A percentile compares a stretch with the other conserved stretches of the same genome.
phyloP scores from a whole-genome alignment of 2,888 invertebrate species.

The Latheticus oryzae region DNA sequence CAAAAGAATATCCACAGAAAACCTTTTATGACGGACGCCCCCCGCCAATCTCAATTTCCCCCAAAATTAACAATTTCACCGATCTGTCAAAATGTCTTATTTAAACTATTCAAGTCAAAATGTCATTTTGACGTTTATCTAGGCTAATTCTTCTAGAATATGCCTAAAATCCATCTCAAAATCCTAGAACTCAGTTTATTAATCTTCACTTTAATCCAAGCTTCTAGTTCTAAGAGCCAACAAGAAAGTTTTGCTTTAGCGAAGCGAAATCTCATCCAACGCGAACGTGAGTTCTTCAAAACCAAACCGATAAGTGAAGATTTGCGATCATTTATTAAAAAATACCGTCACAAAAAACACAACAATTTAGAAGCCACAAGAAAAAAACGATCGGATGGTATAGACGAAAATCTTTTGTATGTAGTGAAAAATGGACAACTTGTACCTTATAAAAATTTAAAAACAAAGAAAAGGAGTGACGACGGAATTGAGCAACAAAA shows the following conservation, averaged over 20 bases:
- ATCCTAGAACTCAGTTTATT: conserved; percentile 16
- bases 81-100: not conserved
- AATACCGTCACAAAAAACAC: conserved; percentile 12
- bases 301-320: conserved; percentile 28
- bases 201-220: conserved; percentile 7
- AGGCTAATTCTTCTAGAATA: conserved; percentile 5
- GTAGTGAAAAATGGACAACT: conserved; percentile 49
- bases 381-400: conserved; percentile 10
- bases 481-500: conserved; percentile 10
- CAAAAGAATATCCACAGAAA: too few species aligned
- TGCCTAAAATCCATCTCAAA: conserved; percentile 26
- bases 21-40: too few species aligned
- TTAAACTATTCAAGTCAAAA: not conserved
- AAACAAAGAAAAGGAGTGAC: conserved; percentile 38
- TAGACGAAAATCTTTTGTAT: conserved; percentile 46
- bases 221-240: conserved; percentile 13
- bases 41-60: too few species aligned
- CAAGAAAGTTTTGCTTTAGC: conserved; percentile 2
- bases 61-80: too few species aligned
- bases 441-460: conserved; percentile 46
- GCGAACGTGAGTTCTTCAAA: conserved; percentile 32
- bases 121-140: conserved; percentile 22
- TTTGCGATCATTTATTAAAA: conserved; percentile 19
- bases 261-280: conserved; percentile 21
- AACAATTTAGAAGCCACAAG: conserved; percentile 1